A percentile compares a stretch with the other conserved stretches of the same genome.
phyloP scores from a whole-genome alignment of 2,113 vertebrate species.

The Hippocampus guttulatus region DNA sequence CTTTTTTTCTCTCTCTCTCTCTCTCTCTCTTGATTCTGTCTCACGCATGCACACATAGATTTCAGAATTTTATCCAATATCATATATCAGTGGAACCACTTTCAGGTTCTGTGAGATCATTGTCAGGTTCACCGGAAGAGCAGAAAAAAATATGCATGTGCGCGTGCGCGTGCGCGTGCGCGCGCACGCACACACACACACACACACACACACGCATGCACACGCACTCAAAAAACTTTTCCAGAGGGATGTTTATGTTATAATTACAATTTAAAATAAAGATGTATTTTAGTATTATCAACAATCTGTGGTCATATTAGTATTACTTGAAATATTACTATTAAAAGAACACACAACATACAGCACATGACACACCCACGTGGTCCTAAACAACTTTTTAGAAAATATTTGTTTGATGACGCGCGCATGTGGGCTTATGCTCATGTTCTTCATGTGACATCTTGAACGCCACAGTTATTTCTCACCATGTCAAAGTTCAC shows the following conservation, averaged over 20 bases:
- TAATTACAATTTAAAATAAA: too few species aligned
- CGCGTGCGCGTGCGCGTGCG: conserved; percentile 15
- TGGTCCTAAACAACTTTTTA: neutral
- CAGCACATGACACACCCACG: neutral
- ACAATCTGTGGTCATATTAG: neutral
- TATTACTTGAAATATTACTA: neutral
- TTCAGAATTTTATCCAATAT: conserved; percentile 82
- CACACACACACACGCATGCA: conserved; percentile 15
- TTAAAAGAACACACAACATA: neutral
- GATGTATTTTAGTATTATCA: too few species aligned
- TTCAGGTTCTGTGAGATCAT: conserved; percentile 74
- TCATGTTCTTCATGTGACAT: conserved; percentile 40
- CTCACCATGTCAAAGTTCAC: conserved; percentile 57
- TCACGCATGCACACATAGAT: conserved; percentile 36
- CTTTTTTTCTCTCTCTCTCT: conserved; percentile 14
- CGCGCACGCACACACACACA: conserved; percentile 25
- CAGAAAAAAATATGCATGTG: conserved; percentile 17
- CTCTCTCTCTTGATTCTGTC: conserved; percentile 15
- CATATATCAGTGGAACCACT: conserved; percentile 83
- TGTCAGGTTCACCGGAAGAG: conserved; percentile 60
- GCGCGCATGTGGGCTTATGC: conserved; percentile 12
- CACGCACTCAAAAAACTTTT: conserved; percentile 20
- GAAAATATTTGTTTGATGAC: neutral
- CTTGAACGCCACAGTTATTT: conserved; percentile 28
- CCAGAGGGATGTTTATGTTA: conserved; percentile 9